A percentile compares a stretch with the other conserved stretches of the same genome.
phyloP scores from a whole-genome alignment of 1,140 invertebrate genomes.

The Drosophila pectinifera region DNA sequence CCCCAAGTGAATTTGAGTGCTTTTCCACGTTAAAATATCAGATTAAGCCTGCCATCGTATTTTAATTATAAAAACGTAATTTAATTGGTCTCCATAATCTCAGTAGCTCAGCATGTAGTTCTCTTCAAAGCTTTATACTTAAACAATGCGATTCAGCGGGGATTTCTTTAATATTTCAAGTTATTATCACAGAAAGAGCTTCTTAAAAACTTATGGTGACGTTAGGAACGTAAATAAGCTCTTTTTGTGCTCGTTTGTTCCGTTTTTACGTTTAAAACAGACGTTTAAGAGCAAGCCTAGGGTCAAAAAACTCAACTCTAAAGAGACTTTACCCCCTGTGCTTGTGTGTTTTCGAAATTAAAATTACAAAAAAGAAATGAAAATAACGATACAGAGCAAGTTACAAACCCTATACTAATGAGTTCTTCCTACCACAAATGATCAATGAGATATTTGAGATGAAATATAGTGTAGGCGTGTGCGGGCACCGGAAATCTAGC shows the following conservation, averaged over 20 bases:
- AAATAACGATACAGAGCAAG: slow-evolving; percentile 21
- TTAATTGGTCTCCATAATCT: background rate
- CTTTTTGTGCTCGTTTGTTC: too few species aligned
- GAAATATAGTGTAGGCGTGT: slow-evolving; percentile 17
- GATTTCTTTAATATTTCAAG: too few species aligned
- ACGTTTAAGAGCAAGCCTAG: too few species aligned
- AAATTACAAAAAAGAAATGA: slow-evolving; percentile 27
- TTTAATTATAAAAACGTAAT: background rate
- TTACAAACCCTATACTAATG: background rate
- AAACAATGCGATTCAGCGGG: too few species aligned
- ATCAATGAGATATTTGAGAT: slow-evolving; percentile 45
- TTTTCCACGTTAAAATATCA: background rate
- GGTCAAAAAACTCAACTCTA: too few species aligned
- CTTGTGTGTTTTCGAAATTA: slow-evolving; percentile 21
- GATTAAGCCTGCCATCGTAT: too few species aligned
- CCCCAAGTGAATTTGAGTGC: slow-evolving; percentile 4
- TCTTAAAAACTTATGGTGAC: too few species aligned
- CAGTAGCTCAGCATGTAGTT: background rate
- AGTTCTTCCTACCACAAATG: slow-evolving; percentile 36
- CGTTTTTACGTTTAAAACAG: too few species aligned
- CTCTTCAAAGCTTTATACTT: too few species aligned
- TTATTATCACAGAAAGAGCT: too few species aligned
- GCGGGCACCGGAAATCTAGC: slow-evolving; percentile 9
- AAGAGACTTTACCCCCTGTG: too few species aligned
- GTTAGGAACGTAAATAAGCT: too few species aligned